Base-by-base conservation (phyloP, 2,113 vertebrate species). In the Euleptes europaea region DNA sequence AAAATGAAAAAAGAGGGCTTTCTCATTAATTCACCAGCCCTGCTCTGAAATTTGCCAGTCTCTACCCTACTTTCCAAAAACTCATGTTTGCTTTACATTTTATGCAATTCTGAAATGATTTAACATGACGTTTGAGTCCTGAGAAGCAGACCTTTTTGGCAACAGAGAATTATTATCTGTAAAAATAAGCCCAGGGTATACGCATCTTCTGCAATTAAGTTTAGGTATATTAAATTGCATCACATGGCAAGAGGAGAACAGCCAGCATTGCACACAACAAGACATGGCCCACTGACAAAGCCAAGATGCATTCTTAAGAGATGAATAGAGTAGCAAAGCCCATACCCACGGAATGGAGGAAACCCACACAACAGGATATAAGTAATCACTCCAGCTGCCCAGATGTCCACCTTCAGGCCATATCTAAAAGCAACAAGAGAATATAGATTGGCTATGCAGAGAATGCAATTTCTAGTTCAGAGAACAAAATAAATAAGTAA, bases 281-380 rank as follows among this genome's bases (percentile, higher is more conserved):
- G 88, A 76, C 60, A 84, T 31, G 81, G 42, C 86, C 9, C 67
- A 74, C 71, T 90, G 65, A 77, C 75, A 87, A 82, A 87, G 85
- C 3, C 90, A 82, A 79, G 35, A 70, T 77, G 69, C 51, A 84
- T 67, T 88, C 67, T 75, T 67, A 83, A 87, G 73, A 54, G 67
- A 87, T 90, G 65, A 95, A 88, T 33, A 73, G 75, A 77, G 89
- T 80, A 88, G 73, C 47, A 86, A 78, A 71, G 91, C 84, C 94
- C 98, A 31, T 97, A 99, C 98, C 98, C 97, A 93, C 97, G 97
- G 90, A 99, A 99, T 0, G 99, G 99, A 94, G 99, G 98, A 90
- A 99, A 99, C 42, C 99, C 99, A 94, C 98, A 99, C 67, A 99
- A 96, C 88, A 99, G 96, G 82, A 99, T 99, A 91, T 99, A 99